These are phyloP conservation scores for Zaprionus tsacasi DNA, from an alignment of 1,140 invertebrate species.

Conservation along the genomic window DNA sequence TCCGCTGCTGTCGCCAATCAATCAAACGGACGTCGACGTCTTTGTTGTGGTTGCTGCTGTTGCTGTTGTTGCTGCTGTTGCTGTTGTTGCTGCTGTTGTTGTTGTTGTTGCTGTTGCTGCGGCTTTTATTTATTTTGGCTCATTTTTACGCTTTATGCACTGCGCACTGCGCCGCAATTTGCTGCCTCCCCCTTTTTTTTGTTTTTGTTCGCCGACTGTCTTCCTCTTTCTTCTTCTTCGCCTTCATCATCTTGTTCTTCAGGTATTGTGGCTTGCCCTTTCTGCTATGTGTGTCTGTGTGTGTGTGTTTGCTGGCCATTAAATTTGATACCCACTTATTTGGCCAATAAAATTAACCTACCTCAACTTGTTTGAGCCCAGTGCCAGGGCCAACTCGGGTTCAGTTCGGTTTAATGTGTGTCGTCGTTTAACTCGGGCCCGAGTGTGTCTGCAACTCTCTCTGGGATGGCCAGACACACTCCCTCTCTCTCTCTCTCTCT, in stretches of 20 bases:
- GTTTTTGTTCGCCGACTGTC: slow-evolving; percentile 9
- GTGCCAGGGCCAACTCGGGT: slow-evolving; percentile 36
- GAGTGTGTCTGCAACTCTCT: slow-evolving; percentile 21
- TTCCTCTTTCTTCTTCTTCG: slow-evolving; percentile 8
- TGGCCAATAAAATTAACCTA: slow-evolving; percentile 83
- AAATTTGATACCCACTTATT: slow-evolving; percentile 83
- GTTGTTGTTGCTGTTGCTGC: slow-evolving; percentile 33
- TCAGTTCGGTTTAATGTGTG: slow-evolving; percentile 50
- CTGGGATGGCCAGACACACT: slow-evolving; percentile 10
- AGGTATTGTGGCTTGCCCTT: slow-evolving; percentile 24
- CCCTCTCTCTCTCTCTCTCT: not conserved
- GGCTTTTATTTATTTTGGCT: slow-evolving; percentile 76
- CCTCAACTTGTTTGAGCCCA: slow-evolving; percentile 68
- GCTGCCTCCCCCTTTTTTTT: slow-evolving; percentile 27
- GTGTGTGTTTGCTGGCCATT: slow-evolving; percentile 61
- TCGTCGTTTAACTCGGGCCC: slow-evolving; percentile 37
- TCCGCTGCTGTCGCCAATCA: slow-evolving; percentile 68
- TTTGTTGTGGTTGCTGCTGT: slow-evolving; percentile 9
- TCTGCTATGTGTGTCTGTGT: slow-evolving; percentile 45
- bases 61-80: slow-evolving; percentile 28
- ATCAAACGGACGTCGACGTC: slow-evolving; percentile 62
- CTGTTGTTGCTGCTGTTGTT: no score
- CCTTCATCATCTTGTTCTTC: slow-evolving; percentile 19
- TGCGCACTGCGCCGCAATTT: slow-evolving; percentile 50
- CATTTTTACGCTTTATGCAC: slow-evolving; percentile 78